Conservation (phyloP, 2,113 vertebrate species). For the Lagenorhynchus albirostris region DNA sequence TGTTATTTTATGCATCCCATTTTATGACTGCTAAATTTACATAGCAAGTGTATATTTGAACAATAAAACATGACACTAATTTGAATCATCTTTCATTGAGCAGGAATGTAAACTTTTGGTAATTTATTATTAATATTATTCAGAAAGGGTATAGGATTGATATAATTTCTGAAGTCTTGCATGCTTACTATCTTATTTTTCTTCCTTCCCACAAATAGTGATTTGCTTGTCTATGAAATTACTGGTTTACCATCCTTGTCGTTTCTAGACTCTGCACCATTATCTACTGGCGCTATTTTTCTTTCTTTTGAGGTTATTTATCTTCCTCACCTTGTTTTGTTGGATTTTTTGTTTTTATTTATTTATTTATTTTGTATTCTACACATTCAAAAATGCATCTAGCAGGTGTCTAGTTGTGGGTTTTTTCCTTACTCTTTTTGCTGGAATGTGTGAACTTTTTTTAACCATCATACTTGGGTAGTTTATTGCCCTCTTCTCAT, state of each 20-base stretch:
- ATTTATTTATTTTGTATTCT: neutral
- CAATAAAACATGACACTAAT: constrained; percentile 63
- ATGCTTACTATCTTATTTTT: neutral
- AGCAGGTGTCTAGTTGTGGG: neutral
- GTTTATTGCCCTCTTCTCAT: neutral
- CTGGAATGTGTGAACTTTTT: neutral
- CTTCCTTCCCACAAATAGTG: neutral
- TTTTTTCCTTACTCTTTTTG: neutral
- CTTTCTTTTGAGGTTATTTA: neutral
- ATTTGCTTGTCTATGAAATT: neutral
- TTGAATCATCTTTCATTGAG: constrained; percentile 59
- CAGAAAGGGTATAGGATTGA: constrained; percentile 20
- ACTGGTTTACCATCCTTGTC: neutral
- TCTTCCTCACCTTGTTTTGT: neutral
- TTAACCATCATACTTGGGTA: neutral
- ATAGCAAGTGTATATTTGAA: constrained; percentile 48
- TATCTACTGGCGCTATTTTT: neutral
- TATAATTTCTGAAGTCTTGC: constrained; percentile 17
- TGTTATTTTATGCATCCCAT: constrained; percentile 39
- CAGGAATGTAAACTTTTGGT: constrained; percentile 26
- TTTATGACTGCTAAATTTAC: constrained; percentile 61
- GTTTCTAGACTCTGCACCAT: neutral
- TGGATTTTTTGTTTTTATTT: neutral
- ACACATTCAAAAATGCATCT: neutral
- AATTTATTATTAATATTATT: constrained; percentile 56